A percentile compares a stretch with the other conserved stretches of the same genome.
These are phyloP conservation scores for Cyanocitta stelleri DNA, from an alignment of 2,113 vertebrate species.

Conservation along the genomic window DNA sequence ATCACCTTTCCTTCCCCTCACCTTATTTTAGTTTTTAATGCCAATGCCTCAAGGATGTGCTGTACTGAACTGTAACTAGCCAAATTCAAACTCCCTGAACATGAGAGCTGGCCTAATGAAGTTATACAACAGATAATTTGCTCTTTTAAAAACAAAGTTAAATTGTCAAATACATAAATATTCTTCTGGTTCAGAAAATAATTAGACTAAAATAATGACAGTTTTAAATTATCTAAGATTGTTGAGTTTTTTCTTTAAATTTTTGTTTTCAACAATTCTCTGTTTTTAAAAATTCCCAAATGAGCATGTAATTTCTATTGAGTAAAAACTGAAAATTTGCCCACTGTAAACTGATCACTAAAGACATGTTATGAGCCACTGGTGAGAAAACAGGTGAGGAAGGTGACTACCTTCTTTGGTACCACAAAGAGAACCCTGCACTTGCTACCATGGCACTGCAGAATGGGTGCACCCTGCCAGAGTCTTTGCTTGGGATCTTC, in stretches of 20 bases:
- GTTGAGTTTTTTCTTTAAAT: neutral
- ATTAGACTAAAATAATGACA: neutral
- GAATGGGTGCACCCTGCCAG: neutral
- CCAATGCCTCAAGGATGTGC: neutral
- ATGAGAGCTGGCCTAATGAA: neutral
- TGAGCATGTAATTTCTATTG: rapidly evolving
- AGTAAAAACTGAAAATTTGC: neutral
- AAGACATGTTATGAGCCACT: neutral
- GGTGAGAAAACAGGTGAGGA: neutral
- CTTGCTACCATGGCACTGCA: neutral
- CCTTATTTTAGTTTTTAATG: neutral
- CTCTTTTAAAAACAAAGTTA: neutral
- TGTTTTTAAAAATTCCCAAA: neutral
- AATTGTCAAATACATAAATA: neutral
- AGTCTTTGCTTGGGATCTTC: neutral
- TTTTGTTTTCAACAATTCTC: neutral
- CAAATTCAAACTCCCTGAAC: neutral
- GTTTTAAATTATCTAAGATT: neutral
- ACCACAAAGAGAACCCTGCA: neutral
- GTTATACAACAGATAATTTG: neutral
- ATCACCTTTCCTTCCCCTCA: neutral
- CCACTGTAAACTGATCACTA: neutral
- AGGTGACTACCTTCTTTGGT: neutral
- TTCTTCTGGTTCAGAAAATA: neutral
- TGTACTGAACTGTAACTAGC: neutral